Conservation (phyloP, 2,888 invertebrate genomes). For the Thera britannica region DNA sequence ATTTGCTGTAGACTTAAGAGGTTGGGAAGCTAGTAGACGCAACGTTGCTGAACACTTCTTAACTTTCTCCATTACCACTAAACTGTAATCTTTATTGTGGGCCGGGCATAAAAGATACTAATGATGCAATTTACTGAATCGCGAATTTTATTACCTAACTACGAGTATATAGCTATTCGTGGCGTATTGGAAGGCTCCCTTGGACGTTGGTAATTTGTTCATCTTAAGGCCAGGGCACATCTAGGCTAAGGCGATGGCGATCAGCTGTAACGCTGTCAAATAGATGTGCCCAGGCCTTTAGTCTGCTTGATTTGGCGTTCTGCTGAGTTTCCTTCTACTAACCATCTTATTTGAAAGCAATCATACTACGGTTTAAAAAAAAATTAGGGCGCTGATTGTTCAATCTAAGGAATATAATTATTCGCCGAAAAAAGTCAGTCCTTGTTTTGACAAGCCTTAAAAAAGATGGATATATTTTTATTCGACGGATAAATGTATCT, state of each 20-base stretch:
- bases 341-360: too few species aligned
- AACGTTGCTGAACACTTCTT: constrained; percentile 18
- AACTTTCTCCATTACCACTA: constrained; percentile 34
- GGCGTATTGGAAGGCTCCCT: background rate
- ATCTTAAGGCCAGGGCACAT: background rate
- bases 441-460: too few species aligned
- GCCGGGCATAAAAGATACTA: constrained; percentile 29
- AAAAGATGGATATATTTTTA: too few species aligned
- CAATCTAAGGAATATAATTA: too few species aligned
- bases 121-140: constrained; percentile 40
- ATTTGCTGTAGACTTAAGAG: background rate
- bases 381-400: too few species aligned
- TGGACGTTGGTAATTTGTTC: background rate
- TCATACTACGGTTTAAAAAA: too few species aligned
- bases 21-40: constrained; percentile 5
- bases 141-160: constrained; percentile 50
- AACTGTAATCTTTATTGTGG: constrained; percentile 24
- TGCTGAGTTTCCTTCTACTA: too few species aligned
- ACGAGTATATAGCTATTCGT: background rate
- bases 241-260: too few species aligned
- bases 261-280: too few species aligned
- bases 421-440: too few species aligned
- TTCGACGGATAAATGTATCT: background rate
- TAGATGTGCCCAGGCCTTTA: too few species aligned
- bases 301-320: too few species aligned